Base-by-base conservation (phyloP, 2,888 invertebrate species). In the Mechanitis mazaeus region DNA sequence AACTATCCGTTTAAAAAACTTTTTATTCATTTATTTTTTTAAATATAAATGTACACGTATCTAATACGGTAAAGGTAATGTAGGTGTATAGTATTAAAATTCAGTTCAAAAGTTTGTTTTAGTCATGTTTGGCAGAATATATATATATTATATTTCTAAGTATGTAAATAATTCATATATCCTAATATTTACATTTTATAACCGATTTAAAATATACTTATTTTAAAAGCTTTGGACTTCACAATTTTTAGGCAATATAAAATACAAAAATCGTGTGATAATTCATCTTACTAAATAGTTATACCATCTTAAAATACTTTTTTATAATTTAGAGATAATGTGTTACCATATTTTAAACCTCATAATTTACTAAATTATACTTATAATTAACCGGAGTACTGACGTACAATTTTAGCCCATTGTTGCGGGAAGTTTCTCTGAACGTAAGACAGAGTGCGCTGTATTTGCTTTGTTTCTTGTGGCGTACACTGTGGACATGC, bases 341-440 rank as follows among this genome's bases (percentile, higher is more conserved):
- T 50, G 11, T 50, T 31, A 50, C 31, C 50, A 50, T 50, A 50
- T 31, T n/a, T 50, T 50, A 47, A 47, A 47, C 28, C 47, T 35
- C 31, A 50, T 50, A 50, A 50, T 31, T 50, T 50, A 50, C 31
- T 57, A 60, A 55, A 35, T 33, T 47, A 31, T 20, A 46, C 54
- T 59, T 54, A 56, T 77, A 75, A 58, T 75, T 79, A 92, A 64
- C 93, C 93, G 9, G 93, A 90, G 75, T 94, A 94, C 72, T 94
- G 93, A 75, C 93, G 93, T 31, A 95, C 90, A 69, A 95, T 91
- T 84, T 93, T 94, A 59, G 92, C 91, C 95, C 95, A 95, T 79
- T 95, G 95, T 73, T 93, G 93, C 5, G 95, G 95, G 76, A 92
- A 95, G 80, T 94, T 93, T 71, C 93, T 89, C 76, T 95, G 95